A percentile compares a stretch with the other conserved stretches of the same genome.
These are phyloP conservation scores for Cotesia typhae DNA, from an alignment of 1,140 invertebrate species.

Conservation along the genomic window DNA sequence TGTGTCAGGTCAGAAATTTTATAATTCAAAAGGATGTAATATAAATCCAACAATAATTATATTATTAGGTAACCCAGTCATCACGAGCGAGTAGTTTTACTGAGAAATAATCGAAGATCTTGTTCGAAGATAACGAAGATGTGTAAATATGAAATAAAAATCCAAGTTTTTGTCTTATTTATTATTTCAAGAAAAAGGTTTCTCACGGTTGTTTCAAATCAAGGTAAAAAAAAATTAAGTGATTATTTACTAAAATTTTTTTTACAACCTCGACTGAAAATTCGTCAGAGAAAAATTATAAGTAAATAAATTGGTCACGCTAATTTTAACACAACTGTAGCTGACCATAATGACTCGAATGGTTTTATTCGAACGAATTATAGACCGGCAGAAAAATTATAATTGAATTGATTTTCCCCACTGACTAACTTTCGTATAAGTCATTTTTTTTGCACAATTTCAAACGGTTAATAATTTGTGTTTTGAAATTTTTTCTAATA, in stretches of 20 bases:
- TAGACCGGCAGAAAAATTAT: no score
- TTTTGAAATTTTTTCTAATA: no score
- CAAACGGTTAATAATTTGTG: no score
- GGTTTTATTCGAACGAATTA: not conserved
- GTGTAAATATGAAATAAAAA: not conserved
- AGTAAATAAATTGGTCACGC: slow-evolving; percentile 15
- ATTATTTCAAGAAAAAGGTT: not conserved
- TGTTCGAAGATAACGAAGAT: slow-evolving; percentile 5
- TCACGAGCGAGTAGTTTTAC: slow-evolving; percentile 12
- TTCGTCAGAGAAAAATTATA: not conserved
- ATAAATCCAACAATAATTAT: not conserved
- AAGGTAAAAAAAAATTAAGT: not conserved
- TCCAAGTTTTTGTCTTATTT: not conserved
- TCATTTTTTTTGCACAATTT: no score
- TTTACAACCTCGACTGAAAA: not conserved
- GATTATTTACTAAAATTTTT: not conserved
- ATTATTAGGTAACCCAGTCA: slow-evolving; percentile 12
- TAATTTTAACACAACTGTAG: slow-evolving; percentile 10
- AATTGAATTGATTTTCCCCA: no score
- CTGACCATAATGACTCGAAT: slow-evolving; percentile 13
- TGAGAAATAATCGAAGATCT: slow-evolving; percentile 11
- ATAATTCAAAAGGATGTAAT: not conserved
- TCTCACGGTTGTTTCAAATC: slow-evolving; percentile 6
- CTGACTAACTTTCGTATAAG: no score
- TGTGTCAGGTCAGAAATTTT: no score